Evolutionary conservation across 2,797 vertebrate species (phyloP).

Genomic region (Acipenser transmontanus): DNA sequence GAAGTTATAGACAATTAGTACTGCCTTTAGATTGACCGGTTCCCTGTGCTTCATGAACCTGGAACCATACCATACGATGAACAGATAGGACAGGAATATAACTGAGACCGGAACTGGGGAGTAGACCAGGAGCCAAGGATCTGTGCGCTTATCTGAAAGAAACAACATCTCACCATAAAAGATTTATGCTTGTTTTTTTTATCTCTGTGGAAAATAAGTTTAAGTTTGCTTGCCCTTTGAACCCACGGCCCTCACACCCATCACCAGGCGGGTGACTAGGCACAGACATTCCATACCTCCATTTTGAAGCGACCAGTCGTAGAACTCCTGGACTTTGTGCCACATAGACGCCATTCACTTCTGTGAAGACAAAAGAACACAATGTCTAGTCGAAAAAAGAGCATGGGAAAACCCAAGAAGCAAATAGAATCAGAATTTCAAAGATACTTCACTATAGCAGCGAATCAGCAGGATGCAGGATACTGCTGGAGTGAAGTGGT

Average conservation of each 20-base stretch:
- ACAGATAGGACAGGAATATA: constrained; percentile 52
- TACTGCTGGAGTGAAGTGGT: too few relatives aligned
- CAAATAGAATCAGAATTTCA: background rate
- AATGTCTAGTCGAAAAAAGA: too few relatives aligned
- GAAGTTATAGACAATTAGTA: constrained; percentile 55
- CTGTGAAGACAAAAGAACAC: background rate
- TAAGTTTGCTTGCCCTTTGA: too few relatives aligned
- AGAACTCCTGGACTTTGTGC: constrained; percentile 36
- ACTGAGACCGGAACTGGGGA: constrained; percentile 48
- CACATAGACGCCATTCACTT: constrained; percentile 27
- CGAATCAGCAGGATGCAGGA: too few relatives aligned
- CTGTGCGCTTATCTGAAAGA: constrained; percentile 59
- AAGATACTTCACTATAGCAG: too few relatives aligned
- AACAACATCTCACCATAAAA: background rate
- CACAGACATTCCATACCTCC: constrained; percentile 36
- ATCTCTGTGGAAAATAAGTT: too few relatives aligned
- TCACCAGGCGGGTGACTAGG: background rate
- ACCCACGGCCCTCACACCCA: too few relatives aligned
- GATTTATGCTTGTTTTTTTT: too few relatives aligned
- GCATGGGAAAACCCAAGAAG: too few relatives aligned
- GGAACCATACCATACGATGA: constrained; percentile 47
- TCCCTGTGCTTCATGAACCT: constrained; percentile 35
- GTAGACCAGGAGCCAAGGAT: constrained; percentile 55
- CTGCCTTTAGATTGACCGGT: constrained; percentile 40
- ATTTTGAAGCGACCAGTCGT: constrained; percentile 35